phyloP scores from a whole-genome alignment of 2,888 invertebrate genomes.

The Phanerotoma sp. region DNA sequence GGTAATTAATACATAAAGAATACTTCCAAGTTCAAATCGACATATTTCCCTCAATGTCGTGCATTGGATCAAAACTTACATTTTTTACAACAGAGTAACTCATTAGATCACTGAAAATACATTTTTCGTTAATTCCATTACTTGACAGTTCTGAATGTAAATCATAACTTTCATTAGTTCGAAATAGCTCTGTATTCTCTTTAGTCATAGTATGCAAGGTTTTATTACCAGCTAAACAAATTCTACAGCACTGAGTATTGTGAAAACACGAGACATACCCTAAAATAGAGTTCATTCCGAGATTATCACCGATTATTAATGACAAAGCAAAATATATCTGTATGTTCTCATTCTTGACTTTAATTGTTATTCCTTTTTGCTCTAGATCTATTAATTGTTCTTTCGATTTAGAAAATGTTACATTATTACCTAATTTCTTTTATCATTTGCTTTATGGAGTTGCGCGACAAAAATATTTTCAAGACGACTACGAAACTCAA shows the following conservation, averaged over 20 bases:
- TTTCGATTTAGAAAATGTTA: slow-evolving; percentile 36
- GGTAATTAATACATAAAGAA: not conserved
- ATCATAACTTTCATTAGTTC: not conserved
- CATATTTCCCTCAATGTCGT: not conserved
- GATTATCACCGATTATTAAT: slow-evolving; percentile 35
- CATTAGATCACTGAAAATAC: not conserved
- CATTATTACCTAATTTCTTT: slow-evolving; percentile 36
- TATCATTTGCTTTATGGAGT: slow-evolving; percentile 36
- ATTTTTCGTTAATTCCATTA: not conserved
- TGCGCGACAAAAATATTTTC: slow-evolving; percentile 37
- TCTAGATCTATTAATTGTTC: slow-evolving; percentile 36
- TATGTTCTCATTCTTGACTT: slow-evolving; percentile 11
- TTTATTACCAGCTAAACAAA: not conserved
- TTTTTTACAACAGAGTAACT: not conserved
- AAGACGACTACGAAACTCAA: slow-evolving; percentile 28
- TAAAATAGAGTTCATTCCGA: slow-evolving; percentile 34
- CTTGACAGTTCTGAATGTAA: not conserved
- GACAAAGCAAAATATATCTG: slow-evolving; percentile 34
- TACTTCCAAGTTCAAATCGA: not conserved
- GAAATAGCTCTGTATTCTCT: not conserved
- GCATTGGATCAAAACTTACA: not conserved
- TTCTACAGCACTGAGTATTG: not conserved
- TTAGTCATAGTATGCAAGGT: not conserved
- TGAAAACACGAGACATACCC: slow-evolving; percentile 26
- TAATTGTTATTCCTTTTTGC: slow-evolving; percentile 32